Base-by-base conservation (phyloP, 2,888 invertebrate species). In the Caenorhabditis zanzibari region DNA sequence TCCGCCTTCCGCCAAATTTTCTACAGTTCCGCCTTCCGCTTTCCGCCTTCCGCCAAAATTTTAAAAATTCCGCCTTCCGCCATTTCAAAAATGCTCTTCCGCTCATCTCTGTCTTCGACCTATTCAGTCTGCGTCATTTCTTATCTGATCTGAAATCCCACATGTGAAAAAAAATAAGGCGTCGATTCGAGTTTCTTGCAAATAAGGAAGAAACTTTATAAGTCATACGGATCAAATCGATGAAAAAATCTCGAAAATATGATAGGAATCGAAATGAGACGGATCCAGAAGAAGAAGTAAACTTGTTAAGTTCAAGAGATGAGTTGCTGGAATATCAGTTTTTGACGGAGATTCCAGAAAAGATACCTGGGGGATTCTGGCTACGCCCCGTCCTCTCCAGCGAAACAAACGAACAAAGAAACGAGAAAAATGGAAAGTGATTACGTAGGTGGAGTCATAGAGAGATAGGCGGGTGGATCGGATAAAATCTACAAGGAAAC, bases 321-420 rank as follows among this genome's bases (percentile, higher is more conserved):
- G 63, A 63, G 26, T 44, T 44, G 32, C 28, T 26, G 47, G 9
- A 22, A 52, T 12, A 32, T 52, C 14, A 35, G 22, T 52, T 66
- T 68, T 54, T 35, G 32, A 12, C 38, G 52, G 49, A 68, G 68
- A 68, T 68, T 54, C 24, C 16, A 9, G 14, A 19, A 52, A n/a
- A 54, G 38, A 54, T 35, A 41, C 12, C 6, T 28, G 26, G 22
- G 12, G 10, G 35, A 22, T 66, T 35, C 26, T 54, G 2, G 9
- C 52, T 9, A 3, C 14, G 10, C 19, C 38, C 52, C 32, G 19
- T 32, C 52, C 14, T 52, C 44, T 47, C 47, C 47, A 68, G 38
- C 16, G 54, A 68, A 68, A 68, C 68, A 68, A 68, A 54, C 22
- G 38, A 68, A 68, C 68, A 68, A 68, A 54, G 68, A 54, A 68